Evolutionary conservation across 2,888 invertebrate species (phyloP).

Genomic region (Desoria tigrina): DNA sequence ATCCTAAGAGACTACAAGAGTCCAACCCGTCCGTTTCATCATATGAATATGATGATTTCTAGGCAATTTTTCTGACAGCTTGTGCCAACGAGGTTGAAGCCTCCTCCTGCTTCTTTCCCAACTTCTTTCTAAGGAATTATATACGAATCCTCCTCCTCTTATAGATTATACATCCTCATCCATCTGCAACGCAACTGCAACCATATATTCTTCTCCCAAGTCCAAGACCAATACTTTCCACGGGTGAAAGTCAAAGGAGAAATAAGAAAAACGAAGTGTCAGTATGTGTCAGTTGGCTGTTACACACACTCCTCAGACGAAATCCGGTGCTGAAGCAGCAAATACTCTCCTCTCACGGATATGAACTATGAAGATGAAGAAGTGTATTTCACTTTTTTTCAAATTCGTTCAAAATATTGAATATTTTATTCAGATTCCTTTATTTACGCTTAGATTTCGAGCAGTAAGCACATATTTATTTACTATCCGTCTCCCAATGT

Average conservation of each 20-base stretch:
- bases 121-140: not conserved
- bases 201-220: not conserved
- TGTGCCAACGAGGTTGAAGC: conserved; percentile 18
- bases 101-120: not conserved
- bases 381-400: too few relatives aligned
- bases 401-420: too few relatives aligned
- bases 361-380: not conserved
- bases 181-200: not conserved
- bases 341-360: conserved; percentile 14
- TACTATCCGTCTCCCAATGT: too few relatives aligned
- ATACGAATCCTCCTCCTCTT: not conserved
- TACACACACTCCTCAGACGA: conserved; percentile 11
- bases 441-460: too few relatives aligned
- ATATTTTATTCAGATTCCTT: too few relatives aligned
- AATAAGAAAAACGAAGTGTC: conserved; percentile 33
- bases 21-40: conserved; percentile 1
- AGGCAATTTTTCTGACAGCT: conserved; percentile 27
- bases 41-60: conserved; percentile 26
- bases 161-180: not conserved
- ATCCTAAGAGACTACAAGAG: not conserved
- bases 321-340: conserved; percentile 26
- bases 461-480: too few relatives aligned
- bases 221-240: not conserved
- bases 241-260: conserved; percentile 8
- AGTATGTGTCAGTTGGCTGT: conserved; percentile 29